Base-by-base conservation (phyloP, 35 echinoderm and acorn worm genomes). In the Strongylocentrotus purpuratus region DNA sequence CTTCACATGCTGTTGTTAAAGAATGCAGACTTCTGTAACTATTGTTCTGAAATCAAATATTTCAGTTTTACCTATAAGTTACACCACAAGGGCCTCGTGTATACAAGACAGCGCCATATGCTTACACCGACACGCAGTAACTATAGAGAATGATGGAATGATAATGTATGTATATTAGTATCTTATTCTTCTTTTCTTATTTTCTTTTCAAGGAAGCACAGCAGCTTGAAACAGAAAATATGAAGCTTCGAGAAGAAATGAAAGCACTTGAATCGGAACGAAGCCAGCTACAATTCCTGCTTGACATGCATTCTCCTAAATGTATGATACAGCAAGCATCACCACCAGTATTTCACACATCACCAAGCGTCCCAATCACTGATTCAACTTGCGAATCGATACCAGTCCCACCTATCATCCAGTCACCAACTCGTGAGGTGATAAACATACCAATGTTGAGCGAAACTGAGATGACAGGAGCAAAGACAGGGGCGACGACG, bases 301-400 rank as follows among this genome's bases (percentile, higher is more conserved):
- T 96, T 28, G 85, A 96, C 33, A 86, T 93, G 31, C 95, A 96
- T 47, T 85, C 71, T 46, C 93, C 95, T 15, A 48, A 94, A 22
- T 96, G 95, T 31, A 94, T 94, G 6, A 88, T 89, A 18, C 25
- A 31, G 31, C 28, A 92, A 25, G 47, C 91, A 58, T 32, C 46
- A 46, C 46, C 91, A 58, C 47, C 31, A n/a, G 31, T 46, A 12
- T 3, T 28, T 45, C 20, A 93, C 3, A 12, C 91, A 31, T 58
- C 48, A 45, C 41, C 87, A 89, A 33, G 4, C 87, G 18, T 89
- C 87, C 33, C 15, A 41, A n/a, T 25, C 87, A 89, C 87, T 25
- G 87, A 89, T 12, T 89, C 32, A 89, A 46, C 87, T 31, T 15
- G 87, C 33, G 87, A 17, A 41, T 45, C 33, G 31, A 87, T 35